Base-by-base conservation (phyloP, 2,888 invertebrate species). In the Bombyx huttoni region DNA sequence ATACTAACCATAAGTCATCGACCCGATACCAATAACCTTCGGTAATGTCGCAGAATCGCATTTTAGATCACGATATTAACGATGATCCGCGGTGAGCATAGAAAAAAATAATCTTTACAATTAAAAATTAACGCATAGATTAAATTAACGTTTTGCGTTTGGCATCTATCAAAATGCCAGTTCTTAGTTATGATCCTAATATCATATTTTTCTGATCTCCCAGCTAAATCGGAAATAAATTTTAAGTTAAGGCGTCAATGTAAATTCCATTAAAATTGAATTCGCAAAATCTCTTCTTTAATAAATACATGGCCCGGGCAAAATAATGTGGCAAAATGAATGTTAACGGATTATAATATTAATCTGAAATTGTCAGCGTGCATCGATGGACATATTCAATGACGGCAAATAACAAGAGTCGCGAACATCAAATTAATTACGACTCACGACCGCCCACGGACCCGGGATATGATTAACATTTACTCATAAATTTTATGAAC, bases 341-440 rank as follows among this genome's bases (percentile, higher is more conserved):
- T 40, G 40, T 40, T 6, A 40, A 40, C 40, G 40, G 34, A 51
- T 47, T 14, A 47, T 33, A 46, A 24, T 46, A 50, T 50, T 46
- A 50, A 51, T 34, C 50, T 34, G 47, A 47, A 47, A 51, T 34
- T 13, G 47, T 51, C 34, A 9, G 46, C 50, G 34, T 50, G 50
- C 14, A 46, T 47, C 47, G 34, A 10, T 12, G 40, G 40, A 40
- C 40, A 34, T 13, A 47, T 51, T 51, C 50, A 51, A 51, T 51
- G 47, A 50, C 35, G 47, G 50, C 48, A 51, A 48, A 51, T 47
- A 51, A 33, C 13, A 64, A 57, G 66, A 62, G 62, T 63, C 63
- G 59, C 60, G 67, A 58, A 61, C 63, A 61, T 61, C 68, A 68
- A 68, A 78, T 76, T 78, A 77, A 75, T 78, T 71, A 68, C 60